Percentiles rank a stretch among this genome's conserved stretches.
These are phyloP conservation scores for Chascanopsetta lugubris DNA, from an alignment of 2,113 vertebrate genomes.

Conservation along the genomic window DNA sequence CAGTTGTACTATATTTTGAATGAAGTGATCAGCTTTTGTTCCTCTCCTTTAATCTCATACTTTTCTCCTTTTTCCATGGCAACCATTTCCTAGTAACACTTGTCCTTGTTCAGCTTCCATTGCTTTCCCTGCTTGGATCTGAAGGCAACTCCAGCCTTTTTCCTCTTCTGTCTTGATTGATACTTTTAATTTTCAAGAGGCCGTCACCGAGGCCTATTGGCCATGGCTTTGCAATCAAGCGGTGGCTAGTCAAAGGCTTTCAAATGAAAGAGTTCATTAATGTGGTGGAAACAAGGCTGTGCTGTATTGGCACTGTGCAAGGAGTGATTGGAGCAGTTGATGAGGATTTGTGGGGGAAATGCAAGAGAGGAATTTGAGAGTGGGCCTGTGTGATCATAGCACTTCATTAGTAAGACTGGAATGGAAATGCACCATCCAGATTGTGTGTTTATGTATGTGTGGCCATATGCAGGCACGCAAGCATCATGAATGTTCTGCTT, in stretches of 20 bases:
- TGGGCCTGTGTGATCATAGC: conserved; percentile 53
- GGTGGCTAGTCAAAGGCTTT: conserved; percentile 65
- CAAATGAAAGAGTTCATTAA: conserved; percentile 75
- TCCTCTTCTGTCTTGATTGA: conserved; percentile 63
- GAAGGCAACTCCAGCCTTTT: conserved; percentile 24
- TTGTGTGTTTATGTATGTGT: conserved; percentile 9
- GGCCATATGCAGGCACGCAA: background rate
- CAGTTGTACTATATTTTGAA: background rate
- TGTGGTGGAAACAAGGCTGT: conserved; percentile 62
- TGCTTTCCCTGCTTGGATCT: conserved; percentile 12
- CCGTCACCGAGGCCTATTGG: conserved; percentile 58
- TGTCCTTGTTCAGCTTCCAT: background rate
- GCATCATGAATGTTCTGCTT: conserved; percentile 15
- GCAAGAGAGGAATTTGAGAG: conserved; percentile 29
- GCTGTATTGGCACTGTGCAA: conserved; percentile 54
- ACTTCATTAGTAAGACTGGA: conserved; percentile 67
- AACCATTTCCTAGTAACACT: conserved; percentile 2
- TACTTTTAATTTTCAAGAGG: conserved; percentile 76
- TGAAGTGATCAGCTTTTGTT: background rate
- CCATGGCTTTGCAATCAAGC: conserved; percentile 68
- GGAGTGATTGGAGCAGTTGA: conserved; percentile 69
- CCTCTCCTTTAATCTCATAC: background rate
- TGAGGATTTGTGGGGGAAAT: conserved; percentile 67
- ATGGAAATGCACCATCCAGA: conserved; percentile 35
- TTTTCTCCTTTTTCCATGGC: background rate